A percentile compares a stretch with the other conserved stretches of the same genome.
Conservation (phyloP, 2,797 vertebrate genomes). For the Lagocephalus sceleratus region DNA sequence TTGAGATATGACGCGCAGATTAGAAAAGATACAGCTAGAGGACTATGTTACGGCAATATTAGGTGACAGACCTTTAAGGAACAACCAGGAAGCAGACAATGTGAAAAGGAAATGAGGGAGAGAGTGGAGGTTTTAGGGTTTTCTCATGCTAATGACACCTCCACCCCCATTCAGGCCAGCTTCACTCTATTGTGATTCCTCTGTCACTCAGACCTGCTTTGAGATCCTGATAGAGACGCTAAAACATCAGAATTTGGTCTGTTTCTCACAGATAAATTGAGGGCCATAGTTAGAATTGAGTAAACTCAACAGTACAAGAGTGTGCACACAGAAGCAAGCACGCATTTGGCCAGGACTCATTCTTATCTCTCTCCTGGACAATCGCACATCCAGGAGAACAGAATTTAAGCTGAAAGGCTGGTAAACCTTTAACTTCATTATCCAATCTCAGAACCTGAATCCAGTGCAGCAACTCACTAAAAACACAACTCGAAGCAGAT, state of each 20-base stretch:
- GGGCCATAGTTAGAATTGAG: no score
- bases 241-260: background rate
- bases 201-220: conserved; percentile 34
- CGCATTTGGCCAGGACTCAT: no score
- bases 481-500: conserved; percentile 6
- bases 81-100: conserved; percentile 37
- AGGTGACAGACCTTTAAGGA: conserved; percentile 33
- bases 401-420: background rate
- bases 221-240: conserved; percentile 6
- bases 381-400: background rate
- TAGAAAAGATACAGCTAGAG: background rate
- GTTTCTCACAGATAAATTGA: background rate
- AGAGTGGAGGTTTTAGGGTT: conserved; percentile 38
- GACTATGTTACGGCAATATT: background rate
- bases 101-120: conserved; percentile 46
- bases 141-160: conserved; percentile 70
- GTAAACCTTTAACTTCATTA: background rate
- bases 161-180: conserved; percentile 44
- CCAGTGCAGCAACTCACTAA: background rate
- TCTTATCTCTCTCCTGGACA: background rate
- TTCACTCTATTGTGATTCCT: conserved; percentile 41
- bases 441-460: background rate
- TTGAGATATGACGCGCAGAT: background rate
- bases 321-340: background rate
- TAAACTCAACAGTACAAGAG: background rate